phyloP scores from a whole-genome alignment of 1,140 invertebrate species.

The Tetramorium simillimum region DNA sequence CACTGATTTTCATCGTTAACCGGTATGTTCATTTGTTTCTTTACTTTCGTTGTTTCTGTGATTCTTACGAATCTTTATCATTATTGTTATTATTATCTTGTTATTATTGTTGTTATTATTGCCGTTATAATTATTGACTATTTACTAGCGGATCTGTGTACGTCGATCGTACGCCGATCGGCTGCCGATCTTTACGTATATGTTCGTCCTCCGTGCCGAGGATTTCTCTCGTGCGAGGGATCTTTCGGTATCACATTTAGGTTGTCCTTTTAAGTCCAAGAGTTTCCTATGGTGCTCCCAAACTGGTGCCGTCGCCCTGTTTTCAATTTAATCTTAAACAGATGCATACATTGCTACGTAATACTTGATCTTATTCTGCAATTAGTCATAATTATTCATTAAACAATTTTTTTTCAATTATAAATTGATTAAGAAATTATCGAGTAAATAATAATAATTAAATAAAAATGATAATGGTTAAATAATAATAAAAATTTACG shows the following conservation, averaged over 20 bases:
- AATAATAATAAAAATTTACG: neutral
- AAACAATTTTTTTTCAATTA: neutral
- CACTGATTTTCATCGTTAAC: slow-evolving; percentile 85
- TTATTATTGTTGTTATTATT: slow-evolving; percentile 76
- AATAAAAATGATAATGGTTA: too few relatives aligned
- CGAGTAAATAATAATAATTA: neutral
- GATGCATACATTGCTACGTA: neutral
- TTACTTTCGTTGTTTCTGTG: slow-evolving; percentile 82
- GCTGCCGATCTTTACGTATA: slow-evolving; percentile 64
- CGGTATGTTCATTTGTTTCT: slow-evolving; percentile 85
- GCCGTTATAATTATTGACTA: slow-evolving; percentile 67
- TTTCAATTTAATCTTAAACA: neutral
- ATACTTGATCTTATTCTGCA: neutral
- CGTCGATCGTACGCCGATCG: slow-evolving; percentile 53
- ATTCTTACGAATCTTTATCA: slow-evolving; percentile 71
- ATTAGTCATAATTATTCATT: neutral
- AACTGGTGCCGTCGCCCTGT: neutral
- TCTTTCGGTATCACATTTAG: slow-evolving; percentile 29
- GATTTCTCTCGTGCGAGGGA: slow-evolving; percentile 33
- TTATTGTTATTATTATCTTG: slow-evolving; percentile 71
- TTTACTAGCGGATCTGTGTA: slow-evolving; percentile 66
- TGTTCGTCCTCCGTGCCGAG: slow-evolving; percentile 18
- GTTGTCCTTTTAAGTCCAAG: slow-evolving; percentile 21
- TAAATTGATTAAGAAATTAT: neutral
- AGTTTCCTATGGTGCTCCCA: slow-evolving; percentile 21